Evolutionary conservation across 2,113 vertebrate genomes (phyloP).

Genomic region (Mionectes macconnelli): DNA sequence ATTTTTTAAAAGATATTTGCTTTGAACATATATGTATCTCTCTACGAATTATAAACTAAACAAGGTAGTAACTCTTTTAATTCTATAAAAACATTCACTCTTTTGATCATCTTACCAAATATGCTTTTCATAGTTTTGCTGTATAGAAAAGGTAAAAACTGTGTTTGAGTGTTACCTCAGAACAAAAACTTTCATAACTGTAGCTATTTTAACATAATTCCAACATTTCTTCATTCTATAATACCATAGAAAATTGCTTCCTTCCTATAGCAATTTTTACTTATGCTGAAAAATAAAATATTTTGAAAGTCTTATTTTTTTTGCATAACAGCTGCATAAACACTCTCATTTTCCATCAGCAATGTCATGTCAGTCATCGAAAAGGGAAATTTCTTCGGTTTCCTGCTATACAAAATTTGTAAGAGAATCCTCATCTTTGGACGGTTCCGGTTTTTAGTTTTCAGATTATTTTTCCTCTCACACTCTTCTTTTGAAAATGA

Average conservation of each 20-base stretch:
- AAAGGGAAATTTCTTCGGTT: background rate
- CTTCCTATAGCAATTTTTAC: background rate
- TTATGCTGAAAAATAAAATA: background rate
- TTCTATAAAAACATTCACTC: background rate
- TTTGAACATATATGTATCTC: background rate
- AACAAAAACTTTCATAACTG: background rate
- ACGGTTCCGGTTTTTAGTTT: background rate
- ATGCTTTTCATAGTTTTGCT: background rate
- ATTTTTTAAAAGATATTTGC: background rate
- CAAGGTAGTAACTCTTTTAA: background rate
- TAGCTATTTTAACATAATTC: background rate
- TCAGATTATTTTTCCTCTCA: background rate
- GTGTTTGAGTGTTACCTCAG: background rate
- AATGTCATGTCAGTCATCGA: background rate
- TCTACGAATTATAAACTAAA: background rate
- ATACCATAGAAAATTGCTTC: background rate
- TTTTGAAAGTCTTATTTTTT: background rate
- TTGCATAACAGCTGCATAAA: background rate
- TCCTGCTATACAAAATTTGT: background rate
- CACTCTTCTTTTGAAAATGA: background rate
- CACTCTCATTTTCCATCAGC: background rate
- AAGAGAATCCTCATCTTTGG: background rate
- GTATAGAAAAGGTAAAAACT: background rate
- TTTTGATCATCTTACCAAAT: background rate
- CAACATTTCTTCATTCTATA: background rate